Conservation (phyloP, 2,797 vertebrate species). For the Falco berigora region DNA sequence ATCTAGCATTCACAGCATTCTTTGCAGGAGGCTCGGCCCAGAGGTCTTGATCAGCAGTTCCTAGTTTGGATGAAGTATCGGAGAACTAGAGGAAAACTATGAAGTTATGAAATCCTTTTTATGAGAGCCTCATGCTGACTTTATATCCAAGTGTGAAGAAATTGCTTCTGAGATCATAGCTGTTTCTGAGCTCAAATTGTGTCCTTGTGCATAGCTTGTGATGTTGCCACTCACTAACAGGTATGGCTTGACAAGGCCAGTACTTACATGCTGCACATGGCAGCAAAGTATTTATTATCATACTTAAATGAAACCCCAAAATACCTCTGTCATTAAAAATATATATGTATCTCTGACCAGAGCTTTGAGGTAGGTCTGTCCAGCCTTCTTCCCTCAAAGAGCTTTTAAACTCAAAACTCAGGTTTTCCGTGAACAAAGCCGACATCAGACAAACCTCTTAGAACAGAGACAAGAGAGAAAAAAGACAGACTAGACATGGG, state of each 20-base stretch:
- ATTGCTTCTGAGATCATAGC: neutral
- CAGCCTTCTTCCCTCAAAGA: neutral
- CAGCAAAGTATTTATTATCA: neutral
- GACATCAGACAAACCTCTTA: neutral
- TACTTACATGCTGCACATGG: neutral
- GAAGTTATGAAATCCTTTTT: neutral
- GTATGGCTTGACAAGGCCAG: neutral
- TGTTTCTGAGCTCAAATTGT: neutral
- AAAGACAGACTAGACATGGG: constrained; percentile 8
- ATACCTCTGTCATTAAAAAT: neutral
- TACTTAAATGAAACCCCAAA: neutral
- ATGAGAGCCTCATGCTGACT: neutral
- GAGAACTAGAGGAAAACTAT: neutral
- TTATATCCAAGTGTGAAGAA: neutral
- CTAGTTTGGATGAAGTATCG: neutral
- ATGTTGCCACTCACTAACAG: neutral
- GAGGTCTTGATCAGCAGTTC: neutral
- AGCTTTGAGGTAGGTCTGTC: neutral
- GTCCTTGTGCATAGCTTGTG: neutral
- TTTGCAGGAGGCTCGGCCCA: neutral
- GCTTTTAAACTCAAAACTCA: neutral
- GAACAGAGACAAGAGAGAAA: neutral
- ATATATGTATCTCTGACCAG: neutral
- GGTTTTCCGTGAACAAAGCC: constrained; percentile 2
- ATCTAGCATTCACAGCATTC: neutral